A percentile compares a stretch with the other conserved stretches of the same genome.
Evolutionary conservation across 2,888 invertebrate genomes (phyloP).

Genomic region (Megalurothrips usitatus): DNA sequence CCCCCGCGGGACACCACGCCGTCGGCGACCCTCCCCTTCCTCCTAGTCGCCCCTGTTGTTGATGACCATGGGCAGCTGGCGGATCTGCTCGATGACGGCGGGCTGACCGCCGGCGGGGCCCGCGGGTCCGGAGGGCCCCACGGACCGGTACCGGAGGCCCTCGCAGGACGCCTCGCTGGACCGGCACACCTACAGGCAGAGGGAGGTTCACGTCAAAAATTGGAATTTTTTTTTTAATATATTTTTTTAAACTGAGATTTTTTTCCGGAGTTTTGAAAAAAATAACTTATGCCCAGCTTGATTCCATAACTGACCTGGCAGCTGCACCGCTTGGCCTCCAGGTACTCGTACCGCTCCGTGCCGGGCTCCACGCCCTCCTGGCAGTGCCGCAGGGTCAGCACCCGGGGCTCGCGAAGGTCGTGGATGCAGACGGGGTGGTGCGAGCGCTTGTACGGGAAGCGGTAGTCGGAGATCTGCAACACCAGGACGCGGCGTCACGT

Average conservation of each 20-base stretch:
- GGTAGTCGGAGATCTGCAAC: constrained; percentile 74
- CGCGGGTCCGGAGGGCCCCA: not conserved
- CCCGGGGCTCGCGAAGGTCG: constrained; percentile 60
- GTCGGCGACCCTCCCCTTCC: too few relatives aligned
- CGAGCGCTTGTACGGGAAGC: constrained; percentile 81
- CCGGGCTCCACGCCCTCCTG: constrained; percentile 66
- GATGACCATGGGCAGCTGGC: constrained; percentile 27
- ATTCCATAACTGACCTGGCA: constrained; percentile 54
- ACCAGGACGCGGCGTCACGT: too few relatives aligned
- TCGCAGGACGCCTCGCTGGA: constrained; percentile 68
- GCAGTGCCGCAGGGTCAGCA: constrained; percentile 65
- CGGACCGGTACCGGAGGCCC: constrained; percentile 52
- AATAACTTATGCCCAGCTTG: too few relatives aligned
- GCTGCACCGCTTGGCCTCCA: constrained; percentile 72
- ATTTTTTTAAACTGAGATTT: too few relatives aligned
- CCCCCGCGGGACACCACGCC: too few relatives aligned
- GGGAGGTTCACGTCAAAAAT: too few relatives aligned
- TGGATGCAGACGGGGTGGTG: constrained; percentile 83
- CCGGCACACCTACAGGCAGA: constrained; percentile 53
- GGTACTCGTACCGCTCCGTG: constrained; percentile 68
- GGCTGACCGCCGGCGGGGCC: not conserved
- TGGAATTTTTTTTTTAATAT: too few relatives aligned
- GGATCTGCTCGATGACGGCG: constrained; percentile 4
- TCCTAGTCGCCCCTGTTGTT: not conserved
- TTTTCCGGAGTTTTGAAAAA: too few relatives aligned